A percentile compares a stretch with the other conserved stretches of the same genome.
Evolutionary conservation across 2,888 invertebrate species (phyloP).

Genomic region (Unio delphinus): DNA sequence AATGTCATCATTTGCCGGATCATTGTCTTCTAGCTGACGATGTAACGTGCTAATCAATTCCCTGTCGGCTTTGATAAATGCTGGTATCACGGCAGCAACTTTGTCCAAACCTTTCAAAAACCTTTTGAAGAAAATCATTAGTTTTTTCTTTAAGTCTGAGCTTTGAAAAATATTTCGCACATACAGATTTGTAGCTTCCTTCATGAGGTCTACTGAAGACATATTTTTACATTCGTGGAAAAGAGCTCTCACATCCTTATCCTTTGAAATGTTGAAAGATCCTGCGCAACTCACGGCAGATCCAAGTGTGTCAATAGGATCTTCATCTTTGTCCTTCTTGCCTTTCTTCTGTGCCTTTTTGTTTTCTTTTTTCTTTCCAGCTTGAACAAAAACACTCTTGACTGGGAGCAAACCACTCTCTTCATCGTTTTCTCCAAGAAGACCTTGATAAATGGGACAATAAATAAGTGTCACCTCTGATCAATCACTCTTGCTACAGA

Average conservation of each 20-base stretch:
- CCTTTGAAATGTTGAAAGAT: slow-evolving; percentile 19
- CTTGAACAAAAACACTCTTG: no score
- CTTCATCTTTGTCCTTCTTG: slow-evolving; percentile 3
- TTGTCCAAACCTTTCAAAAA: slow-evolving; percentile 46
- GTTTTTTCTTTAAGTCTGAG: slow-evolving; percentile 21
- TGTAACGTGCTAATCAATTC: background rate
- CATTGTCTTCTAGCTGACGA: background rate
- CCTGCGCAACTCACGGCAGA: slow-evolving; percentile 37
- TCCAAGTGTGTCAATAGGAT: slow-evolving; percentile 17
- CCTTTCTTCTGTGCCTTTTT: slow-evolving; percentile 9
- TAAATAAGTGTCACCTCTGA: no score
- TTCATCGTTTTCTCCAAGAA: no score
- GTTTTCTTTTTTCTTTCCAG: slow-evolving; percentile 4
- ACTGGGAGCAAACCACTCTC: no score
- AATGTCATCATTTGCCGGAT: no score
- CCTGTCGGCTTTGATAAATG: slow-evolving; percentile 23
- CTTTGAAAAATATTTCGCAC: slow-evolving; percentile 25
- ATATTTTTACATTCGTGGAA: slow-evolving; percentile 27
- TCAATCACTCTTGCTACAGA: no score
- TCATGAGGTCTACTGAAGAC: slow-evolving; percentile 16
- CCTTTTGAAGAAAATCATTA: slow-evolving; percentile 49
- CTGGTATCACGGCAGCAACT: slow-evolving; percentile 48
- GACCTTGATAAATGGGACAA: no score
- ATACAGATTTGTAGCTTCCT: slow-evolving; percentile 29
- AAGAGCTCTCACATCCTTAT: slow-evolving; percentile 22